phyloP scores from a whole-genome alignment of 2,113 vertebrate species.

The Zapus hudsonius region DNA sequence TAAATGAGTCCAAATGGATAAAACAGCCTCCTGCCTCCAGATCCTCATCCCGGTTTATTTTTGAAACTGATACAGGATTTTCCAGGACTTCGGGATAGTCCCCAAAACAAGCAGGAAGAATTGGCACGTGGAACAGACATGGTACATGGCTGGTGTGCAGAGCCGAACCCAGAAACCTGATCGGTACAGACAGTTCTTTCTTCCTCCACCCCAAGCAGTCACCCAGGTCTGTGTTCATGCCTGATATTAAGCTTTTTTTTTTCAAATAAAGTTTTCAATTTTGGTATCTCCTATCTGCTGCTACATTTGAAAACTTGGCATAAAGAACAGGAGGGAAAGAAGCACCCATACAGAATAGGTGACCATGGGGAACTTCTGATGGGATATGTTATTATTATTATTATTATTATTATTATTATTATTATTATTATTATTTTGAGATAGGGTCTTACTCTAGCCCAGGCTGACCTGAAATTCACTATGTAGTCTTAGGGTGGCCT shows the following conservation, averaged over 20 bases:
- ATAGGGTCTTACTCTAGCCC: too few species aligned
- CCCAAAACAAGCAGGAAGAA: slow-evolving; percentile 76
- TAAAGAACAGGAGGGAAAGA: background rate
- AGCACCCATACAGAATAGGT: background rate
- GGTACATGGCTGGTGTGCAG: background rate
- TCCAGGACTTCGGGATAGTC: slow-evolving; percentile 76
- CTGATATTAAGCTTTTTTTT: background rate
- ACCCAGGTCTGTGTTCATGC: background rate
- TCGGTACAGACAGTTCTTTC: background rate
- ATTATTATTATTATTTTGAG: too few species aligned
- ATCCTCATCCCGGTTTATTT: slow-evolving; percentile 70
- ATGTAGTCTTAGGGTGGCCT: too few species aligned
- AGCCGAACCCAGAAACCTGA: slow-evolving; percentile 54
- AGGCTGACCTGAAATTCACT: too few species aligned
- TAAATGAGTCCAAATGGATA: slow-evolving; percentile 63
- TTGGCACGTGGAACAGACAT: slow-evolving; percentile 42
- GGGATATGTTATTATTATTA: background rate
- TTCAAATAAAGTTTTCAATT: background rate
- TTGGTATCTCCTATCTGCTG: background rate
- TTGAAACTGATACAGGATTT: slow-evolving; percentile 77
- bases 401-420: too few species aligned
- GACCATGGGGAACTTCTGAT: background rate
- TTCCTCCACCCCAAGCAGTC: background rate
- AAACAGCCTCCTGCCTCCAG: slow-evolving; percentile 62
- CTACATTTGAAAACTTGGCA: background rate